These are phyloP conservation scores for Ectemnius continuus DNA, from an alignment of 2,888 invertebrate species.

Conservation along the genomic window DNA sequence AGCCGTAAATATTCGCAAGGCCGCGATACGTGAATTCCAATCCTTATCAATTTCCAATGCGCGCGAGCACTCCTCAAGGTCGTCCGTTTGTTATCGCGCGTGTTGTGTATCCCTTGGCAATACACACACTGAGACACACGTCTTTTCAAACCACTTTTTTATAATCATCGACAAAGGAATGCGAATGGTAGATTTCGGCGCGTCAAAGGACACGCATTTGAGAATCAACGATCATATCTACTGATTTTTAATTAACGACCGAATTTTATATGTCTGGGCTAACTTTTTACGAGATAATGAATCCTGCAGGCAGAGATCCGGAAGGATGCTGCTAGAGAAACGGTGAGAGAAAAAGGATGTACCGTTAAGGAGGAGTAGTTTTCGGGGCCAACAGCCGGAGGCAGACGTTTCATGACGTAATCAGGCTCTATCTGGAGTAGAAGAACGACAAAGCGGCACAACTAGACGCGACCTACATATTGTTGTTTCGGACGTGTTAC, in stretches of 20 bases:
- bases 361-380: conserved; percentile 24
- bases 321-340: not conserved
- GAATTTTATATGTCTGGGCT: too few relatives aligned
- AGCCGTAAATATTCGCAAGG: conserved; percentile 64
- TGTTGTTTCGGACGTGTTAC: conserved; percentile 62
- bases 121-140: not conserved
- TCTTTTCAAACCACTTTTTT: too few relatives aligned
- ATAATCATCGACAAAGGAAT: too few relatives aligned
- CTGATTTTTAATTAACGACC: too few relatives aligned
- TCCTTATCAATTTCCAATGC: conserved; percentile 69
- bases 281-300: too few relatives aligned
- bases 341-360: conserved; percentile 3
- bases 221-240: too few relatives aligned
- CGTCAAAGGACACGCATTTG: too few relatives aligned
- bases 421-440: conserved; percentile 26
- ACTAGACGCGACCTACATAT: conserved; percentile 62
- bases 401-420: conserved; percentile 56
- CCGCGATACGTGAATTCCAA: conserved; percentile 69
- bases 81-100: conserved; percentile 60
- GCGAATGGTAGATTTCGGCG: too few relatives aligned
- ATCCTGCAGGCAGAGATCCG: not conserved
- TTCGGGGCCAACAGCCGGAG: conserved; percentile 32
- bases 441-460: conserved; percentile 54
- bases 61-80: conserved; percentile 59
- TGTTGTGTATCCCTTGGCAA: conserved; percentile 42